phyloP scores from a whole-genome alignment of 2,888 invertebrate species.

The Heptascelio sp. region DNA sequence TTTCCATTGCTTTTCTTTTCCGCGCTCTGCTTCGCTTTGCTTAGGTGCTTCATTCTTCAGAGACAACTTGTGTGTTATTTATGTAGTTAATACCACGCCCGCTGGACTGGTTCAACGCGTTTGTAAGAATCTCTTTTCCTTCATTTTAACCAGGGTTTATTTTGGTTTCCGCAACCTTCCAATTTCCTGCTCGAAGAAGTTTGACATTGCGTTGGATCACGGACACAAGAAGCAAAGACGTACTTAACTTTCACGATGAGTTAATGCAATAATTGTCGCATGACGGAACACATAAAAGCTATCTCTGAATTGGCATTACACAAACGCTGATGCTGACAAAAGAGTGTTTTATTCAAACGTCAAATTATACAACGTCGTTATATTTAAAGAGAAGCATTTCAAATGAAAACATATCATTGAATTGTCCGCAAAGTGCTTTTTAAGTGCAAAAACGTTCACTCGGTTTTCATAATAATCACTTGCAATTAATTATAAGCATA shows the following conservation, averaged over 20 bases:
- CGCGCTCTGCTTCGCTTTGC: constrained; percentile 53
- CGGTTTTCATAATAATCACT: neutral
- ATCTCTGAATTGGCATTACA: constrained; percentile 28
- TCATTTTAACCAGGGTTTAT: constrained; percentile 62
- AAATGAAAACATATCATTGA: constrained; percentile 22
- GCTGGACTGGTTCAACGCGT: constrained; percentile 76
- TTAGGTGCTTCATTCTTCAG: constrained; percentile 65
- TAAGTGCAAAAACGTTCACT: neutral
- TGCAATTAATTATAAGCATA: neutral
- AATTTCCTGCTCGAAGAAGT: constrained; percentile 77
- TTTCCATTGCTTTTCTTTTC: constrained; percentile 64
- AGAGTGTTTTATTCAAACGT: constrained; percentile 23
- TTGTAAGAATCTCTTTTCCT: constrained; percentile 76
- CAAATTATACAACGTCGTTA: neutral
- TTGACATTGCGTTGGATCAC: constrained; percentile 69
- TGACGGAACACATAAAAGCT: constrained; percentile 23
- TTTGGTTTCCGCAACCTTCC: constrained; percentile 74
- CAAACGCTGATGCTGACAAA: constrained; percentile 19
- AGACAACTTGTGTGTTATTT: constrained; percentile 77
- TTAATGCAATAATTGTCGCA: constrained; percentile 74
- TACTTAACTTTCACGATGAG: constrained; percentile 36
- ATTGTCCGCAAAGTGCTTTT: neutral
- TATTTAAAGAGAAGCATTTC: constrained; percentile 5
- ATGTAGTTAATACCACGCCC: constrained; percentile 81
- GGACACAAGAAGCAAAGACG: constrained; percentile 12